Evolutionary conservation across 2,113 vertebrate species (phyloP).

Genomic region (Excalfactoria chinensis): DNA sequence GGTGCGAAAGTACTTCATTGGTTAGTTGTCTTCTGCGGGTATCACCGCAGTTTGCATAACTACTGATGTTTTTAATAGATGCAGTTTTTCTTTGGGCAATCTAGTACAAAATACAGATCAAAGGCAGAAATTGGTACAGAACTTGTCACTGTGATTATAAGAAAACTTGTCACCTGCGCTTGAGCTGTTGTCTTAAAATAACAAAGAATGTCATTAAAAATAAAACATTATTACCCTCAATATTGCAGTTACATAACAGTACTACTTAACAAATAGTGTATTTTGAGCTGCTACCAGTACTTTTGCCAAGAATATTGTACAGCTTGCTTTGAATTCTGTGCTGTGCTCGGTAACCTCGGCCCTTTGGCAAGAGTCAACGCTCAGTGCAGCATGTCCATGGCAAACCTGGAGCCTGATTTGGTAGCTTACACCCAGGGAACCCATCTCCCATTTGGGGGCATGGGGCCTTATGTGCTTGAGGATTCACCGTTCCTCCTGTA

Average conservation of each 20-base stretch:
- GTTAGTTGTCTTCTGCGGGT: background rate
- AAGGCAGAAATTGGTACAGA: background rate
- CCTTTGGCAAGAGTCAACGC: background rate
- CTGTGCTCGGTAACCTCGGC: background rate
- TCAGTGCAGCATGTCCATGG: background rate
- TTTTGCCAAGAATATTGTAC: background rate
- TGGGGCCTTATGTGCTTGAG: background rate
- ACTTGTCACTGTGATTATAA: background rate
- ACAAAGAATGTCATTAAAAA: background rate
- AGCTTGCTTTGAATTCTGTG: background rate
- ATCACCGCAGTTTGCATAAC: background rate
- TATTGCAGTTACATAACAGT: background rate
- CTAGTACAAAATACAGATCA: background rate
- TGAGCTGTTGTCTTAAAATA: conserved; percentile 1
- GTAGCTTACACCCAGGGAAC: background rate
- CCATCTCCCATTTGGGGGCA: background rate
- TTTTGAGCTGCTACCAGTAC: background rate
- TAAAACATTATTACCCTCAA: background rate
- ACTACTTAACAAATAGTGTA: background rate
- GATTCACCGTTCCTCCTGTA: background rate
- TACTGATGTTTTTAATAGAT: background rate
- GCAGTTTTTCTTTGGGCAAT: background rate
- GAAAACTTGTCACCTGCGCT: background rate
- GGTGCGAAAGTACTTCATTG: background rate
- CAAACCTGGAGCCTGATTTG: background rate